These are phyloP conservation scores for Psittacus erithacus DNA, from an alignment of 2,113 vertebrate species.

Conservation along the genomic window DNA sequence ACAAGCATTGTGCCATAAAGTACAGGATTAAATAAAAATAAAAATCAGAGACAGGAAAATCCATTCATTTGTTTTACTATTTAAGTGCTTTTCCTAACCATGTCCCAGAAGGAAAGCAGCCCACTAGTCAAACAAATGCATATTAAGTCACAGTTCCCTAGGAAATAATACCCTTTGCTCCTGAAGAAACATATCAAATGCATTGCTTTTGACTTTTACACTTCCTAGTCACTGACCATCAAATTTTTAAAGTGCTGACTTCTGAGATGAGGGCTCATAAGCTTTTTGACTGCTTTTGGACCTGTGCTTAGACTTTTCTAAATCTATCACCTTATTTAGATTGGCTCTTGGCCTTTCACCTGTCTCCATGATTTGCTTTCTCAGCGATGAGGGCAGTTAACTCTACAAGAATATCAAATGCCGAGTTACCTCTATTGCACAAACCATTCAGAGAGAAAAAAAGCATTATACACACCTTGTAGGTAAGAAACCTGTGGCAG, in stretches of 20 bases:
- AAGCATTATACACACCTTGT: background rate
- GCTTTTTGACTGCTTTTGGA: background rate
- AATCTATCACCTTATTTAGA: background rate
- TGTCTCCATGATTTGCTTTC: background rate
- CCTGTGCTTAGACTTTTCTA: background rate
- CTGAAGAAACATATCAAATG: background rate
- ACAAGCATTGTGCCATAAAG: background rate
- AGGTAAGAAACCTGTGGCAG: background rate
- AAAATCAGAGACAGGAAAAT: background rate
- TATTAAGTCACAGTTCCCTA: background rate
- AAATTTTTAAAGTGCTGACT: constrained; percentile 21
- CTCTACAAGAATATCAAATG: background rate
- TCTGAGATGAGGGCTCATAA: background rate
- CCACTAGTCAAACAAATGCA: background rate
- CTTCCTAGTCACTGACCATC: background rate
- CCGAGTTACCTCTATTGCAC: background rate
- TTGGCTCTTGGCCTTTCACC: background rate
- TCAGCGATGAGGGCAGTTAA: background rate
- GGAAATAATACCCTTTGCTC: background rate
- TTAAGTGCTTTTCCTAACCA: background rate
- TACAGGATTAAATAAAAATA: background rate
- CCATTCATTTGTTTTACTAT: background rate
- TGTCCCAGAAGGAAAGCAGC: background rate
- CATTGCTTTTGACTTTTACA: background rate
- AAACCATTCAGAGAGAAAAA: background rate